Conservation (phyloP, 2,888 invertebrate species). For the Ophion ellenae region DNA sequence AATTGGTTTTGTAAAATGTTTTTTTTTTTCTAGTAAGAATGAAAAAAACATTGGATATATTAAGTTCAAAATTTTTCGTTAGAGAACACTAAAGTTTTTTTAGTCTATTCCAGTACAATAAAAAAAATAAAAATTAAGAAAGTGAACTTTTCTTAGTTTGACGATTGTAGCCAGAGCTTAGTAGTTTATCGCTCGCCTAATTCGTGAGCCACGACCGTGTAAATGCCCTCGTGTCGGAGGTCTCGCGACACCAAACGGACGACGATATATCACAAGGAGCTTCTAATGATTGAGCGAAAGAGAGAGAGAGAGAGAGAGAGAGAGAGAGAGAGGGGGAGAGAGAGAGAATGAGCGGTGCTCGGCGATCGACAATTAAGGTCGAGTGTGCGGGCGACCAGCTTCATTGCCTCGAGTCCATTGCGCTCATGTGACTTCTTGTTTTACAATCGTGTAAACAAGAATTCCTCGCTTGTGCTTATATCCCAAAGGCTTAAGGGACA, state of each 20-base stretch:
- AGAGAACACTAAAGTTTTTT: too few relatives aligned
- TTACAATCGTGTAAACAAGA: too few relatives aligned
- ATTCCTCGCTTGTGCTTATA: too few relatives aligned
- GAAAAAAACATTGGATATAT: too few relatives aligned
- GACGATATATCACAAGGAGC: slow-evolving; percentile 4
- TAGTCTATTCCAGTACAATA: too few relatives aligned
- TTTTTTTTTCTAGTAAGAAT: too few relatives aligned
- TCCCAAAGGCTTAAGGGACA: too few relatives aligned
- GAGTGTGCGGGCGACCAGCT: slow-evolving; percentile 64
- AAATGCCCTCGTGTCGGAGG: slow-evolving; percentile 63
- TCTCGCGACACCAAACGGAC: slow-evolving; percentile 47
- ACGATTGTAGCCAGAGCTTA: slow-evolving; percentile 13
- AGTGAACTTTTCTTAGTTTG: not conserved
- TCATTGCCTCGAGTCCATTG: slow-evolving; percentile 18
- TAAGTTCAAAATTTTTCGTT: too few relatives aligned
- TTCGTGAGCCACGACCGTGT: slow-evolving; percentile 48
- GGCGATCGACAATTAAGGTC: slow-evolving; percentile 70
- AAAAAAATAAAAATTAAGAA: not conserved
- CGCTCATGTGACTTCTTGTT: slow-evolving; percentile 18
- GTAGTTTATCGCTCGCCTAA: slow-evolving; percentile 35
- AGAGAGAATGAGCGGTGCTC: slow-evolving; percentile 24
- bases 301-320: slow-evolving; percentile 1
- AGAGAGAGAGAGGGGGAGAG: not conserved
- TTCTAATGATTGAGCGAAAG: slow-evolving; percentile 26
- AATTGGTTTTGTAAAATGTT: too few relatives aligned